These are phyloP conservation scores for Rallus limicola DNA, from an alignment of 2,113 vertebrate genomes.

Conservation along the genomic window DNA sequence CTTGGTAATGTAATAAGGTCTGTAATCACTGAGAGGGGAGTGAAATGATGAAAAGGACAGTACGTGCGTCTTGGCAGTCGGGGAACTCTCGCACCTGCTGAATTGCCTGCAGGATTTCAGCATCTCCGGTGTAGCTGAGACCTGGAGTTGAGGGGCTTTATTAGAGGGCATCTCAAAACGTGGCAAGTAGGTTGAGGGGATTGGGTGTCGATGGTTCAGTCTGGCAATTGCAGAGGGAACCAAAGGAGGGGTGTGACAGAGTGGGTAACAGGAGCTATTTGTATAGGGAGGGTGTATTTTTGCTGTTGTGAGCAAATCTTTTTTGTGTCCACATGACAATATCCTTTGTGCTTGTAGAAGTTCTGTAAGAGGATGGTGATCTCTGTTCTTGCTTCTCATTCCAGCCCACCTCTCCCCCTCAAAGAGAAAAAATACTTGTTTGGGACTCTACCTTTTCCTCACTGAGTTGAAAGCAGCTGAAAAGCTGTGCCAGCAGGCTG, in stretches of 20 bases:
- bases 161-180: not conserved
- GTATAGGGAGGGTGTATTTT: not conserved
- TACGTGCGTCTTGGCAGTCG: not conserved
- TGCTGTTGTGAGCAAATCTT: not conserved
- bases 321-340: not conserved
- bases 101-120: not conserved
- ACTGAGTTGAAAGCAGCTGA: not conserved
- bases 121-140: not conserved
- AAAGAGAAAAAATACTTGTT: too few relatives aligned
- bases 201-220: not conserved
- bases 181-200: not conserved
- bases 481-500: not conserved
- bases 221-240: not conserved
- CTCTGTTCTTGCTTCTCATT: not conserved
- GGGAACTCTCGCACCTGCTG: not conserved
- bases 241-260: not conserved
- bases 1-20: not conserved
- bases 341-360: not conserved
- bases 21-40: constrained; percentile 22
- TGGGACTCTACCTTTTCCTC: not conserved
- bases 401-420: not conserved
- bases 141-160: not conserved
- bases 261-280: not conserved
- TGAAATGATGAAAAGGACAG: not conserved
- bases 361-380: not conserved